Percentiles rank a stretch among this genome's conserved stretches.
These are phyloP conservation scores for Drosophila nr. perissopoda DNA, from an alignment of 2,888 invertebrate genomes.

Conservation along the genomic window DNA sequence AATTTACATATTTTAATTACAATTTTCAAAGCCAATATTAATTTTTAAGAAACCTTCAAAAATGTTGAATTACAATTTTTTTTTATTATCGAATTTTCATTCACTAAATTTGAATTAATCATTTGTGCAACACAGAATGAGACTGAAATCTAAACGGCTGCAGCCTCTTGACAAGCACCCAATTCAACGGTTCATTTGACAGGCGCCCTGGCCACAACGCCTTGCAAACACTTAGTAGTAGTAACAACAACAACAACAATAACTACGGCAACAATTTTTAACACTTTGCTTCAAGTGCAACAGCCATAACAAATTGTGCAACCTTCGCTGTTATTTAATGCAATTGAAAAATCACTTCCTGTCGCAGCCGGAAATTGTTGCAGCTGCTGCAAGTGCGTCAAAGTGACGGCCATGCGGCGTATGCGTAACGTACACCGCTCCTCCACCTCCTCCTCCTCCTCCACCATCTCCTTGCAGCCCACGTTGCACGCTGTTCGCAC, in stretches of 20 bases:
- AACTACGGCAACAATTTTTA: not conserved
- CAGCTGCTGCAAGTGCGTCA: slow-evolving; percentile 41
- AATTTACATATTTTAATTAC: not conserved
- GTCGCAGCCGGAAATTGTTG: slow-evolving; percentile 65
- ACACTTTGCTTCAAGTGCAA: slow-evolving; percentile 13
- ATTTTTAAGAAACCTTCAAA: not conserved
- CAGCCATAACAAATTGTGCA: slow-evolving; percentile 25
- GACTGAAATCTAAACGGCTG: not conserved
- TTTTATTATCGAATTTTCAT: not conserved
- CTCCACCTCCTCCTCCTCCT: not conserved
- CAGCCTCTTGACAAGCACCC: slow-evolving; percentile 4
- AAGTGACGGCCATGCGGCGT: slow-evolving; percentile 60
- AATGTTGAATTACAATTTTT: not conserved
- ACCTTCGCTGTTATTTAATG: slow-evolving; percentile 41
- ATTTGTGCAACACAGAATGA: not conserved
- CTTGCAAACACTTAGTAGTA: slow-evolving; percentile 4
- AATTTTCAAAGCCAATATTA: not conserved
- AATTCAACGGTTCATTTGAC: slow-evolving; percentile 31
- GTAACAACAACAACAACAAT: not conserved
- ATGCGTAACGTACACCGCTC: slow-evolving; percentile 59
- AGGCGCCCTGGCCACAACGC: slow-evolving; percentile 10
- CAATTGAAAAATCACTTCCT: slow-evolving; percentile 60
- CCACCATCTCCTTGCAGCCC: slow-evolving; percentile 17
- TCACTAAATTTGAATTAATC: not conserved
- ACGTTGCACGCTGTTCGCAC: slow-evolving; percentile 48